A percentile compares a stretch with the other conserved stretches of the same genome.
Evolutionary conservation across 2,888 invertebrate genomes (phyloP).

Genomic region (Isoperla grammatica): DNA sequence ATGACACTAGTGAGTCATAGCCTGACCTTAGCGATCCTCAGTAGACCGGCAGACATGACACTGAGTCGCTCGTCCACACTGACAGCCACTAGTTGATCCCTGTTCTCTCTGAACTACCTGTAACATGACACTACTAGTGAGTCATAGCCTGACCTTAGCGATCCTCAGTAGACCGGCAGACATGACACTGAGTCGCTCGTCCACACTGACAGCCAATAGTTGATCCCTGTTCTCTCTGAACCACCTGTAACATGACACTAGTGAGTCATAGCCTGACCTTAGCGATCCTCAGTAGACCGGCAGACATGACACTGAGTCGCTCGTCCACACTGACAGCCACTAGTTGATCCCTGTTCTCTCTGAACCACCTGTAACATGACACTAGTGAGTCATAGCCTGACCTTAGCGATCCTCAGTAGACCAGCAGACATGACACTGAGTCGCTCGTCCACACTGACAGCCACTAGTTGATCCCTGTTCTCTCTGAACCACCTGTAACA

Average conservation of each 20-base stretch:
- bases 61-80: conserved; percentile 58
- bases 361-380: conserved; percentile 60
- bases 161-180: conserved; percentile 62
- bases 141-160: conserved; percentile 59
- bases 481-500: conserved; percentile 66
- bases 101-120: conserved; percentile 72
- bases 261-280: conserved; percentile 62
- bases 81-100: conserved; percentile 62
- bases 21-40: conserved; percentile 60
- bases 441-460: conserved; percentile 60
- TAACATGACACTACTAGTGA: too few relatives aligned
- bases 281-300: conserved; percentile 61
- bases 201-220: conserved; percentile 60
- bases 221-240: conserved; percentile 68
- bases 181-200: conserved; percentile 54
- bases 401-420: conserved; percentile 59
- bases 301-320: conserved; percentile 52
- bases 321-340: conserved; percentile 62
- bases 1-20: too few relatives aligned
- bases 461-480: conserved; percentile 62
- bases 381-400: too few relatives aligned
- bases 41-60: conserved; percentile 57
- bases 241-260: conserved; percentile 56
- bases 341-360: conserved; percentile 65
- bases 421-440: conserved; percentile 57